Evolutionary conservation across 2,797 vertebrate genomes (phyloP).

Genomic region (Bradypus variegatus): DNA sequence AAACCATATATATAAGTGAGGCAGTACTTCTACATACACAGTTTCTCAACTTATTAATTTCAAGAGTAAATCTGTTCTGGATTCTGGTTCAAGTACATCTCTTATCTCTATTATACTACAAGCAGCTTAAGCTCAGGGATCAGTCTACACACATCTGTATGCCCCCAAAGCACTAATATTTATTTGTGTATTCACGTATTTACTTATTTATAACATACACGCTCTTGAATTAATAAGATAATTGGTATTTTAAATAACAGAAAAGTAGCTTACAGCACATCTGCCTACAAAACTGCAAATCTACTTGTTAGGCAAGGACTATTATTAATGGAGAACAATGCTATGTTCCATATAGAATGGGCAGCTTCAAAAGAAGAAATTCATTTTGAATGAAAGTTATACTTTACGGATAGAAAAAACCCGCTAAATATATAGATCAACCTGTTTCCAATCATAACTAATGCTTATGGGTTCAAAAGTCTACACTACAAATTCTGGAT

Average conservation of each 20-base stretch:
- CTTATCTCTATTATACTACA: not conserved
- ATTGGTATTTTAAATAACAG: slow-evolving; percentile 1
- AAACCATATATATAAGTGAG: not conserved
- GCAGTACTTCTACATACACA: not conserved
- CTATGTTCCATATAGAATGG: not conserved
- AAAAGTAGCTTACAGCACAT: not conserved
- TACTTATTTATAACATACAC: not conserved
- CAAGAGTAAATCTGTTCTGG: not conserved
- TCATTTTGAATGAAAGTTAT: not conserved
- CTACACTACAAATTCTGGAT: not conserved
- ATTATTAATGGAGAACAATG: not conserved
- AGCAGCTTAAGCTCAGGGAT: not conserved
- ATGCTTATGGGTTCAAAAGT: not conserved
- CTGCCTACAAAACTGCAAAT: not conserved
- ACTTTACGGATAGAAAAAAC: not conserved
- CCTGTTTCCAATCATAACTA: not conserved
- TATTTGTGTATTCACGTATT: not conserved
- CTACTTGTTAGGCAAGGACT: not conserved
- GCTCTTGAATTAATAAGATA: not conserved
- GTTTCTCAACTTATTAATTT: not conserved
- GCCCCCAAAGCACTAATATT: not conserved
- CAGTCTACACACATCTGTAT: not conserved
- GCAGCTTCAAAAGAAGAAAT: not conserved
- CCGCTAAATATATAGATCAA: slow-evolving; percentile 3
- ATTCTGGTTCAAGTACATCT: not conserved